Evolutionary conservation across 2,888 invertebrate species (phyloP).

Genomic region (Plebejus argus): DNA sequence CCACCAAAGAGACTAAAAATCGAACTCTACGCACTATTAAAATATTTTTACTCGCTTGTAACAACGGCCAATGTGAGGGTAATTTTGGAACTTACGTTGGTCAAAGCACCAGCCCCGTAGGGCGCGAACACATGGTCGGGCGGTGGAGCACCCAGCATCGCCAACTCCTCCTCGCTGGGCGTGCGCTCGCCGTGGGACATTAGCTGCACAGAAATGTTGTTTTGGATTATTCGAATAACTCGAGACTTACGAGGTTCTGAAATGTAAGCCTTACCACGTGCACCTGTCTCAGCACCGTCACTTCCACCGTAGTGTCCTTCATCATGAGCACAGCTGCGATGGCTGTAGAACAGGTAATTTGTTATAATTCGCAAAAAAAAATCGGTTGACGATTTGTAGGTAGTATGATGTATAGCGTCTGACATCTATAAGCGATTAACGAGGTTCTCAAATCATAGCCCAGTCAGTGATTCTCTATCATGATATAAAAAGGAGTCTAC

Average conservation of each 20-base stretch:
- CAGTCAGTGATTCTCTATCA: too few species aligned
- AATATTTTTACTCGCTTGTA: too few species aligned
- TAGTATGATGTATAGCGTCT: too few species aligned
- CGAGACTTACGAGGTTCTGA: not conserved
- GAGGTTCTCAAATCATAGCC: too few species aligned
- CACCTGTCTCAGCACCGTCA: constrained; percentile 72
- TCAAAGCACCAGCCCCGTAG: constrained; percentile 84
- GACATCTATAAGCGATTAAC: too few species aligned
- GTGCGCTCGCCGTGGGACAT: constrained; percentile 88
- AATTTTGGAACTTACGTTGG: constrained; percentile 82
- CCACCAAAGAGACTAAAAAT: too few species aligned
- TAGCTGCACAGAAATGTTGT: constrained; percentile 63
- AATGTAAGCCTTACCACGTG: constrained; percentile 63
- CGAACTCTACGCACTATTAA: too few species aligned
- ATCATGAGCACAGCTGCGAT: constrained; percentile 77
- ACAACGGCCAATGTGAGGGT: too few species aligned
- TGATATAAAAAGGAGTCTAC: too few species aligned
- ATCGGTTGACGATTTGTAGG: too few species aligned
- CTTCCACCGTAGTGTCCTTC: constrained; percentile 70
- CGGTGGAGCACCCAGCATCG: constrained; percentile 82
- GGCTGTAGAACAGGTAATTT: constrained; percentile 51
- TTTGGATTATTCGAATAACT: not conserved
- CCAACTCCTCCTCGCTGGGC: constrained; percentile 78
- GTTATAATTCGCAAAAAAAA: not conserved
- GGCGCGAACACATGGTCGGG: constrained; percentile 82